phyloP scores from a whole-genome alignment of 2,888 invertebrate species.

The Phorcus lineatus region DNA sequence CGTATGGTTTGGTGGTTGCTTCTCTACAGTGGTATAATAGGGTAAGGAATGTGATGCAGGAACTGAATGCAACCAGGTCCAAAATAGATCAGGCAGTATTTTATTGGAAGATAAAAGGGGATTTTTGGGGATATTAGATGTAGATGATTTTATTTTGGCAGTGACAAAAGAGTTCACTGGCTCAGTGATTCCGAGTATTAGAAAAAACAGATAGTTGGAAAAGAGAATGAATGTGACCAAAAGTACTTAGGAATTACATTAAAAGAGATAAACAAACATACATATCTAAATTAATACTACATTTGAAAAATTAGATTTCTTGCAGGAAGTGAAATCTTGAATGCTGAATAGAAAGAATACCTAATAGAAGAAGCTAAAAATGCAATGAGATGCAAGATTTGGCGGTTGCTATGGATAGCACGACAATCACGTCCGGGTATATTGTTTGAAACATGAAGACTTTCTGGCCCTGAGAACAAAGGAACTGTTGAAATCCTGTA shows the following conservation, averaged over 20 bases:
- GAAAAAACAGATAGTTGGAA: constrained; percentile 19
- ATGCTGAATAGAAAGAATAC: neutral
- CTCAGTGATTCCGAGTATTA: constrained; percentile 8
- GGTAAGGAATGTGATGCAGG: neutral
- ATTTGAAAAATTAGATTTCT: no score
- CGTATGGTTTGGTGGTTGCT: constrained; percentile 32
- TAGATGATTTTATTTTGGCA: constrained; percentile 29
- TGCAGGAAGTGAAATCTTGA: no score
- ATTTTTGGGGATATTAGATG: constrained; percentile 26
- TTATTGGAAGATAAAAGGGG: neutral
- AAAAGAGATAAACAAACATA: neutral
- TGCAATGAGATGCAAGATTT: neutral
- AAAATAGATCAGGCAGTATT: constrained; percentile 26
- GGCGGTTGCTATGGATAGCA: constrained; percentile 15
- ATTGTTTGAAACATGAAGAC: constrained; percentile 21
- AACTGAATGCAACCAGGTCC: neutral
- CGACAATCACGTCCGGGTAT: constrained; percentile 9
- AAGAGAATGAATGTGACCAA: constrained; percentile 12
- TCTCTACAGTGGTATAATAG: constrained; percentile 23
- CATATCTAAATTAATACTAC: no score
- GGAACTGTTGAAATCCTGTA: neutral
- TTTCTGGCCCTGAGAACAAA: neutral
- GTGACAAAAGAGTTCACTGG: constrained; percentile 12
- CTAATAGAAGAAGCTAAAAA: neutral
- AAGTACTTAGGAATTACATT: constrained; percentile 26